Base-by-base conservation (phyloP, 2,797 vertebrate species). In the Labeo calbasu region DNA sequence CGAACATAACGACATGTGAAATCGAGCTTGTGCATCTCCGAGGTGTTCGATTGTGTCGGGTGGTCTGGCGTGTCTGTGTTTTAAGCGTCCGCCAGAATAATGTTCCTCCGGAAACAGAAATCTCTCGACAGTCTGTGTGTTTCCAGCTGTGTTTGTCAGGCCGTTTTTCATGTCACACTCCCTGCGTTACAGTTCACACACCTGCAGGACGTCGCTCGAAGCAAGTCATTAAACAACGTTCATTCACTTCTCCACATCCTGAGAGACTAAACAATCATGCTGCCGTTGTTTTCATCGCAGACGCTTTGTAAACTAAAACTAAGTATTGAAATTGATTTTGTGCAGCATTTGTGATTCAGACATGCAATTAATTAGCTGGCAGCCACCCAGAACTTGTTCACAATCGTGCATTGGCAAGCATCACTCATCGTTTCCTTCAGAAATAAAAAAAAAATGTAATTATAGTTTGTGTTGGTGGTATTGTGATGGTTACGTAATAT, bases 91-190 rank as follows among this genome's bases (percentile, higher is more conserved):
- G 1, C 17, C 28, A 32, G 28, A 66, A 23, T 69, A 46, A 46
- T 14, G 21, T 46, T 69, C 40, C 40, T n/a, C 66, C 21, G 21
- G 66, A 69, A n/a, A 69, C 66, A 7, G 15, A 66, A 46, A 46
- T 14, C 68, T 69, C 66, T 43, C 11, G 5, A 13, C 65, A 43
- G 66, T 25, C 57, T 61, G 12, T 25, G 59, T 46, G 66, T 69
- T 70, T 70, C 68, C 68, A 70, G 68, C 68, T 70, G 68, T 70
- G 68, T 70, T 48, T 55, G 36, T 55, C 48, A 73, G 46, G 15
- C 48, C 17, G 25, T 53, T 15, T 77, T 77, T 66, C 59, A 48
- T n/a, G 4, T 46, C 40, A 46, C 55, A 65, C 12, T 23, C 1
- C 17, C 5, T 76, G 17, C 15, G 2, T 57, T 9, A 59, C 32